phyloP scores from a whole-genome alignment of 2,888 invertebrate species.

The Lasioglossum malachurum region DNA sequence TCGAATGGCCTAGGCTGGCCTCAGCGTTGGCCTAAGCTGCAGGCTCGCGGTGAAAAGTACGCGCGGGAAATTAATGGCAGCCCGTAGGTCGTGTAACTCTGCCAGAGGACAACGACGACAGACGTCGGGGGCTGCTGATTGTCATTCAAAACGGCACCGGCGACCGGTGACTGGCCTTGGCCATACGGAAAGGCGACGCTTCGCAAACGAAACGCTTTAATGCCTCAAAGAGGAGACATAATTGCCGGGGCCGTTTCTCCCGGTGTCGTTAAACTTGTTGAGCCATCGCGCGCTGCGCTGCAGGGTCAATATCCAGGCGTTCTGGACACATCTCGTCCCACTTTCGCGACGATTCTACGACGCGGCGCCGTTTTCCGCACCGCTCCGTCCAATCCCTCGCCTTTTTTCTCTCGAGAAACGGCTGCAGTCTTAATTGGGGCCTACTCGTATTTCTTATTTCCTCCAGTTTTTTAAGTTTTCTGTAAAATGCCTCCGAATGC shows the following conservation, averaged over 20 bases:
- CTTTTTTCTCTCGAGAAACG: neutral
- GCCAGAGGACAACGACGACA: constrained; percentile 39
- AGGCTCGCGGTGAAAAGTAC: constrained; percentile 37
- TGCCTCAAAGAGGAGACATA: constrained; percentile 62
- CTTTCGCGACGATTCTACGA: neutral
- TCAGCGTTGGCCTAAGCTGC: neutral
- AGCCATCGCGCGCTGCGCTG: constrained; percentile 21
- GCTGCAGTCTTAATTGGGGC: neutral
- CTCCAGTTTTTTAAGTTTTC: too few relatives aligned
- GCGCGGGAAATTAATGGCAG: constrained; percentile 50
- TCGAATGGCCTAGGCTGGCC: neutral
- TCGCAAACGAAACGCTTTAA: constrained; percentile 64
- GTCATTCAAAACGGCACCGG: constrained; percentile 64
- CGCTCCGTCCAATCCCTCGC: neutral
- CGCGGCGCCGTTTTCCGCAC: neutral
- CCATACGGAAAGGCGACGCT: constrained; percentile 65
- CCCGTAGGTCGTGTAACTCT: constrained; percentile 45
- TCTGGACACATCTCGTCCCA: constrained; percentile 15
- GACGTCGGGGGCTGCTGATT: constrained; percentile 47
- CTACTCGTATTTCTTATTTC: neutral
- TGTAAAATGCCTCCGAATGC: too few relatives aligned
- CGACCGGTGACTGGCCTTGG: constrained; percentile 69
- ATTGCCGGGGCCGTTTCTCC: constrained; percentile 59
- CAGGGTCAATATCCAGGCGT: constrained; percentile 51
- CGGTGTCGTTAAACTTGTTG: constrained; percentile 69